Evolutionary conservation across 2,113 vertebrate species (phyloP), one percentile per base, ranked within the genome.

Genomic region (Theropithecus gelada): DNA sequence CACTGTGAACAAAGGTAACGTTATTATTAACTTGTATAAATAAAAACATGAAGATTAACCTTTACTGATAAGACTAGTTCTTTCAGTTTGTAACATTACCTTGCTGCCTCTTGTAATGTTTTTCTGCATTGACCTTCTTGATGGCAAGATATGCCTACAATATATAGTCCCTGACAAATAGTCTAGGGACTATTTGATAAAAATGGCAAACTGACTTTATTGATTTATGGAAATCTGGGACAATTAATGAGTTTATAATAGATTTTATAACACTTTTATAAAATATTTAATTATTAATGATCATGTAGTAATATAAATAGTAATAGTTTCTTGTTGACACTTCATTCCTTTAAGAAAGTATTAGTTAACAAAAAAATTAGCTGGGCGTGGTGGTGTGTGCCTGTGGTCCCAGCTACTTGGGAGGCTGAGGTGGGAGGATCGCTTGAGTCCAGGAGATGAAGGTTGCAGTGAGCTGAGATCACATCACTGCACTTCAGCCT

Each of bases 251-350:
- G 11, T 87, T 95, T 59, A 59, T 3, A 92, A 11, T 68, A 16
- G 35, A 87, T 87, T 87, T 92, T 32, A 32, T 88, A 83, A 38
- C 43, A 32, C 1, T 23, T 89, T 96, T 50, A 35, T 14, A 70
- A 55, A 95, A 25, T 88, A 40, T 20, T 88, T 16, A 17, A 27
- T 85, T 70, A 72, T 59, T 81, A 68, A 55, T 68, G 40, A 61
- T 45, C 32, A 32, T 85, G 9, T 13, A 88, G 38, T 48, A 48
- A 92, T 9, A 9, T 70, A 80, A 81, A n/a, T 12, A 40, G 32
- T 84, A 84, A 68, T 92, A 23, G 17, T 94, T 98, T 98, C 14
- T 11, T 59, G 8, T 81, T 38, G 87, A 61, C 73, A 38, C 3
- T 20, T 4, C 27, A 59, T 75, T 50, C 22, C 27, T 92, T n/a